Evolutionary conservation across 30 jellyfish, hydroid and myxozoan species (phyloP).

Genomic region (Aurelia sp.): DNA sequence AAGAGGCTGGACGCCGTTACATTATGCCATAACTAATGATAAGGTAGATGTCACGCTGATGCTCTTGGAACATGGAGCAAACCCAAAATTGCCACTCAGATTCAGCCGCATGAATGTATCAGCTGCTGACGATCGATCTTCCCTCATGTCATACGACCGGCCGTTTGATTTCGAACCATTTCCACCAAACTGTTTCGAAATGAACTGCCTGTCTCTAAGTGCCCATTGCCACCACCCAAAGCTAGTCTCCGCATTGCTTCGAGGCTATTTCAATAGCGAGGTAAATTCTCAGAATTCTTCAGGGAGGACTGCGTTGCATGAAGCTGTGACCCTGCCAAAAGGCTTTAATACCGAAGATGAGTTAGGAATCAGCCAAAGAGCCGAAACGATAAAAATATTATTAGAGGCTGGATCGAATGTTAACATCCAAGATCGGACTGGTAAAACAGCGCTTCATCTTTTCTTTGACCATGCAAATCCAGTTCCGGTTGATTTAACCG

Average conservation of each 20-base stretch:
- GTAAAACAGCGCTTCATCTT: constrained; percentile 31
- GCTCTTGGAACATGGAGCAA: constrained; percentile 21
- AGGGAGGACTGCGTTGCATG: constrained; percentile 22
- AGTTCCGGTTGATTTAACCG: not conserved
- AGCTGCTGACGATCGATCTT: constrained; percentile 3
- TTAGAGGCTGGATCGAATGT: constrained; percentile 10
- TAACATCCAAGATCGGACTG: not conserved
- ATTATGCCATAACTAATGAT: not conserved
- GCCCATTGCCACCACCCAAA: constrained; percentile 38
- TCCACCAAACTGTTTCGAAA: not conserved
- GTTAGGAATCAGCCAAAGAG: not conserved
- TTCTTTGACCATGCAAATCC: constrained; percentile 10
- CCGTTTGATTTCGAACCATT: not conserved
- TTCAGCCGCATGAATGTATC: not conserved
- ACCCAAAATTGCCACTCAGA: not conserved
- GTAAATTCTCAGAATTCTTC: not conserved
- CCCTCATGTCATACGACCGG: not conserved
- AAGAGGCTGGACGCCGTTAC: constrained; percentile 23
- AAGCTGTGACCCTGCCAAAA: constrained; percentile 25
- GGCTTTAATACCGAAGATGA: not conserved
- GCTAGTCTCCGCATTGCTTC: not conserved
- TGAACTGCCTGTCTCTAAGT: constrained; percentile 2
- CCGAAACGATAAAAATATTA: not conserved
- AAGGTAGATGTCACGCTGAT: not conserved
- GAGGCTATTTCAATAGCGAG: constrained; percentile 8